phyloP scores from a whole-genome alignment of 2,797 vertebrate species.

The Menidia menidia region DNA sequence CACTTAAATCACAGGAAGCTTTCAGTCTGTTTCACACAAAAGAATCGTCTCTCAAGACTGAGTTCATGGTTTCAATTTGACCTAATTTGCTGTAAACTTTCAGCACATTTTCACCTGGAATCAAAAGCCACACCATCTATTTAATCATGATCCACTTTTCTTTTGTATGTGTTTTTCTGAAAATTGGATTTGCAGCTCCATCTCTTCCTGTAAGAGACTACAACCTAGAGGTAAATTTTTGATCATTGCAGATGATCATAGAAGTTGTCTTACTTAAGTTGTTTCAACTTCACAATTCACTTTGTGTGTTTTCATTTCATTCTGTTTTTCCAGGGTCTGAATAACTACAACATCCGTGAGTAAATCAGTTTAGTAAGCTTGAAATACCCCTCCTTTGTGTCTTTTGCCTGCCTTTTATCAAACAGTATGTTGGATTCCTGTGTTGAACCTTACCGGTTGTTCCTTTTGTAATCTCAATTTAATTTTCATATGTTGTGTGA shows the following conservation, averaged over 20 bases:
- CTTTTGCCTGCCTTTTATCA: too few relatives aligned
- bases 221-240: constrained; percentile 65
- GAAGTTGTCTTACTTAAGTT: background rate
- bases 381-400: background rate
- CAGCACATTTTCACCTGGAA: background rate
- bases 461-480: too few relatives aligned
- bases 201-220: constrained; percentile 65
- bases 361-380: constrained; percentile 11
- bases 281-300: constrained; percentile 4
- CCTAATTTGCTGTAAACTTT: background rate
- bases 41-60: background rate
- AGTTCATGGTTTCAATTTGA: background rate
- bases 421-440: too few relatives aligned
- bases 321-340: constrained; percentile 53
- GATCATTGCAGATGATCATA: background rate
- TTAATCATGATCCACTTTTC: constrained; percentile 34
- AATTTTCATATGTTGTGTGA: too few relatives aligned
- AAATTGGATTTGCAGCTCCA: constrained; percentile 1
- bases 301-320: constrained; percentile 2
- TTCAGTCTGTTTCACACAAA: background rate
- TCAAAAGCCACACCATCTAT: background rate
- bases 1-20: background rate
- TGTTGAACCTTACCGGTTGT: too few relatives aligned
- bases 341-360: constrained; percentile 64
- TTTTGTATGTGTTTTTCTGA: constrained; percentile 44